These are phyloP conservation scores for Alloscopus bannaensis DNA, from an alignment of 2,888 invertebrate genomes.

Conservation along the genomic window DNA sequence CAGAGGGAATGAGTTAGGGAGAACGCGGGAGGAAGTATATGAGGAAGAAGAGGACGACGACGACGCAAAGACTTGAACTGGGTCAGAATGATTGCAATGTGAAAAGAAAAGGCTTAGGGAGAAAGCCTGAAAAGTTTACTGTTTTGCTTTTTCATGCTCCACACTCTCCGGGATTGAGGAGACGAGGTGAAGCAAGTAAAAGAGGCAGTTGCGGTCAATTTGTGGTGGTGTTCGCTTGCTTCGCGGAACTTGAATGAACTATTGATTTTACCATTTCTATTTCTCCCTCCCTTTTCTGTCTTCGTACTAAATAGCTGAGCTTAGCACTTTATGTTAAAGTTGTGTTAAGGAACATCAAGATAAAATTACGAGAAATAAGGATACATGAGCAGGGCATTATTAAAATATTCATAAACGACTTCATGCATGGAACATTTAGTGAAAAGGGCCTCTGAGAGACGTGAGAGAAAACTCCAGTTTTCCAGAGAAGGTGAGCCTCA, in stretches of 20 bases:
- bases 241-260: constrained; percentile 58
- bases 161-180: too few relatives aligned
- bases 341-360: constrained; percentile 39
- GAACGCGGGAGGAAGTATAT: too few relatives aligned
- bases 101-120: background rate
- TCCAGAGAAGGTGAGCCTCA: too few relatives aligned
- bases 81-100: constrained; percentile 17
- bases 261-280: constrained; percentile 60
- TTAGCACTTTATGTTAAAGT: constrained; percentile 42
- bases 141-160: background rate
- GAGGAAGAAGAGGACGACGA: too few relatives aligned
- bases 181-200: constrained; percentile 14
- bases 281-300: constrained; percentile 16
- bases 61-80: background rate
- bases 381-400: constrained; percentile 54
- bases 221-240: constrained; percentile 47
- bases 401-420: constrained; percentile 63
- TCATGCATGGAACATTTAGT: constrained; percentile 55
- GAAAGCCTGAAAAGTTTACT: background rate
- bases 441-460: constrained; percentile 24
- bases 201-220: constrained; percentile 62
- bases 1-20: too few relatives aligned
- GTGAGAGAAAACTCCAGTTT: background rate
- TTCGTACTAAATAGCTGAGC: constrained; percentile 37
- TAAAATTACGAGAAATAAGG: constrained; percentile 54